A percentile compares a stretch with the other conserved stretches of the same genome.
Evolutionary conservation across 2,113 vertebrate species (phyloP).

Genomic region (Eulemur macaco): DNA sequence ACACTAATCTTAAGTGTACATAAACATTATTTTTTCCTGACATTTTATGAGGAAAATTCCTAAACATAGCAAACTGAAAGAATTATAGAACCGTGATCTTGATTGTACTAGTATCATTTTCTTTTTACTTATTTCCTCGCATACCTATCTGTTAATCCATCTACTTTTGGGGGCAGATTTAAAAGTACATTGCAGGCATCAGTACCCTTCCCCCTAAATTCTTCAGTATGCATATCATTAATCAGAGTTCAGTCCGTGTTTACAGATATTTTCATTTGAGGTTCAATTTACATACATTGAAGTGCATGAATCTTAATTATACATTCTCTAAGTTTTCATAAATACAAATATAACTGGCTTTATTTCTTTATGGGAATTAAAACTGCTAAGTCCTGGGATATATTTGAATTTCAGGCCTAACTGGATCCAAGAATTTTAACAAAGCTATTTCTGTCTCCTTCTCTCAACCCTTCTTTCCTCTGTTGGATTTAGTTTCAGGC

Average conservation of each 20-base stretch:
- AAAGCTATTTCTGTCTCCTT: neutral
- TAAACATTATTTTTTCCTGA: neutral
- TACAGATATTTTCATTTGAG: slow-evolving; percentile 15
- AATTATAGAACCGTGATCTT: neutral
- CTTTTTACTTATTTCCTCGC: neutral
- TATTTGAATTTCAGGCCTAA: neutral
- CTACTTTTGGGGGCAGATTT: neutral
- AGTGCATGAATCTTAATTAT: neutral
- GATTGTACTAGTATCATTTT: neutral
- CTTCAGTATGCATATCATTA: neutral
- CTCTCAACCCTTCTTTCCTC: neutral
- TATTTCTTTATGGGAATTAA: neutral
- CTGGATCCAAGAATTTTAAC: neutral
- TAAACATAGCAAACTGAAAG: neutral
- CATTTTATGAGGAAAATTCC: neutral
- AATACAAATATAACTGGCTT: neutral
- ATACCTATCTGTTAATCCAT: neutral
- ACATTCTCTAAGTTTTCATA: slow-evolving; percentile 1
- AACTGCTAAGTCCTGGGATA: neutral
- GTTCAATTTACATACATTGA: neutral
- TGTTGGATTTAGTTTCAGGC: neutral
- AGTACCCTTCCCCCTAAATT: neutral
- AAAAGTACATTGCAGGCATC: neutral
- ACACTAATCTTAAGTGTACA: neutral
- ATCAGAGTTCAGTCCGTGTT: neutral